Percentiles rank a stretch among this genome's conserved stretches.
Evolutionary conservation across 64 coral and sea anemone genomes (phyloP).

Genomic region (Platygyra sinensis): DNA sequence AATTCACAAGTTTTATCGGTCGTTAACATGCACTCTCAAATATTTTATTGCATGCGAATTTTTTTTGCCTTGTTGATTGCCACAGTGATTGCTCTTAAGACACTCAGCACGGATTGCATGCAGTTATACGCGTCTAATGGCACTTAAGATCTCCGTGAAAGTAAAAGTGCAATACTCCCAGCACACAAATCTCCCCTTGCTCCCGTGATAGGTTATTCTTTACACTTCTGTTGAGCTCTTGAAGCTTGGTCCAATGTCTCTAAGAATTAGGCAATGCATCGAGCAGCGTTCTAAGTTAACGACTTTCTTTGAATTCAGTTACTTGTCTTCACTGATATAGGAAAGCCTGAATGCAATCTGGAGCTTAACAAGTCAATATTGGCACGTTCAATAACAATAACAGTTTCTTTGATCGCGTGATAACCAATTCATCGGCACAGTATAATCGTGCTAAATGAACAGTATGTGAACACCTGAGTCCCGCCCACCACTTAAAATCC

Average conservation of each 20-base stretch:
- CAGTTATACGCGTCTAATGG: too few relatives aligned
- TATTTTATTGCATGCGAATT: not conserved
- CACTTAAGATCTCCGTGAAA: too few relatives aligned
- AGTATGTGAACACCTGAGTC: not conserved
- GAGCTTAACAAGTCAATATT: not conserved
- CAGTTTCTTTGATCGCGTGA: conserved; percentile 33
- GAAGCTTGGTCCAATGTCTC: too few relatives aligned
- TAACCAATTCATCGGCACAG: not conserved
- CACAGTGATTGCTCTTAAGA: not conserved
- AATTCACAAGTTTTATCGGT: not conserved
- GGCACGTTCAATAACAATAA: not conserved
- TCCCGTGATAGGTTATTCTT: too few relatives aligned
- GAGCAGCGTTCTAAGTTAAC: not conserved
- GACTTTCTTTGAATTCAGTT: not conserved
- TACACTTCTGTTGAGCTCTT: too few relatives aligned
- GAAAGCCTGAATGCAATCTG: not conserved
- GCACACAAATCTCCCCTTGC: too few relatives aligned
- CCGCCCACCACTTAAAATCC: conserved; percentile 29
- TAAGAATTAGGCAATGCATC: too few relatives aligned
- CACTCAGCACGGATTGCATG: too few relatives aligned
- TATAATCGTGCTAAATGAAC: not conserved
- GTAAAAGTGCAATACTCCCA: too few relatives aligned
- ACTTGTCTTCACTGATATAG: not conserved
- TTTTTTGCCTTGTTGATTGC: not conserved
- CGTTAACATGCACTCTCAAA: not conserved